These are phyloP conservation scores for Grallaria varia DNA, from an alignment of 2,113 vertebrate genomes.

Conservation along the genomic window DNA sequence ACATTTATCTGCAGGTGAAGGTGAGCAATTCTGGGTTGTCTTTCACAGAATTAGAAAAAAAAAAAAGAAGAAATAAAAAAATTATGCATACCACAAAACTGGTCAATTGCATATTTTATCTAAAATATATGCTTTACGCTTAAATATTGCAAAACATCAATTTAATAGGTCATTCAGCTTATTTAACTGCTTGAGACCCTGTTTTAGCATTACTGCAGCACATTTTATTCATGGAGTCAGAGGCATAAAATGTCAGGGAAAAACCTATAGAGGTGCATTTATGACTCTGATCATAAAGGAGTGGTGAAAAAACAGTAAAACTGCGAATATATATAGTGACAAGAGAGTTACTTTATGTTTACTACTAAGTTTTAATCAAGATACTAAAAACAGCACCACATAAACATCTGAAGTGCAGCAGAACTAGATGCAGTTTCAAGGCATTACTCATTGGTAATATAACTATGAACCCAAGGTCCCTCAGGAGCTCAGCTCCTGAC, in stretches of 20 bases:
- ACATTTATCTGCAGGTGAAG: not conserved
- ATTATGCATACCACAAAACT: not conserved
- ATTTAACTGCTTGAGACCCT: not conserved
- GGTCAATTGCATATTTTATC: not conserved
- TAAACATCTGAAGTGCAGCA: constrained; percentile 19
- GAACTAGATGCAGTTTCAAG: not conserved
- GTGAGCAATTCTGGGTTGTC: not conserved
- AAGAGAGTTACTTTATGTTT: constrained; percentile 28
- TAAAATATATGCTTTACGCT: not conserved
- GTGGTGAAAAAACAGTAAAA: constrained; percentile 22
- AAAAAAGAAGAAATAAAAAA: not conserved
- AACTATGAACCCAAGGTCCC: not conserved
- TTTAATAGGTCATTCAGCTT: constrained; percentile 1
- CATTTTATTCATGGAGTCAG: constrained; percentile 21
- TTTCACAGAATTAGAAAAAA: not conserved
- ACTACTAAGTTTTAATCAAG: constrained; percentile 42
- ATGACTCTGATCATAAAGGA: constrained; percentile 39
- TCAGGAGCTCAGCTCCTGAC: constrained; percentile 22
- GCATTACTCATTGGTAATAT: constrained; percentile 42
- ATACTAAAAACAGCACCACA: not conserved
- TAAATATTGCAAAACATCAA: not conserved
- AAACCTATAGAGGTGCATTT: constrained; percentile 4
- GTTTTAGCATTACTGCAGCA: not conserved
- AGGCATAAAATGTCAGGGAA: not conserved
- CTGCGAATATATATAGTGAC: constrained; percentile 12